Evolutionary conservation across 2,888 invertebrate species (phyloP), one percentile per base, ranked within the genome.

Genomic region (Tetranychus truncatus): DNA sequence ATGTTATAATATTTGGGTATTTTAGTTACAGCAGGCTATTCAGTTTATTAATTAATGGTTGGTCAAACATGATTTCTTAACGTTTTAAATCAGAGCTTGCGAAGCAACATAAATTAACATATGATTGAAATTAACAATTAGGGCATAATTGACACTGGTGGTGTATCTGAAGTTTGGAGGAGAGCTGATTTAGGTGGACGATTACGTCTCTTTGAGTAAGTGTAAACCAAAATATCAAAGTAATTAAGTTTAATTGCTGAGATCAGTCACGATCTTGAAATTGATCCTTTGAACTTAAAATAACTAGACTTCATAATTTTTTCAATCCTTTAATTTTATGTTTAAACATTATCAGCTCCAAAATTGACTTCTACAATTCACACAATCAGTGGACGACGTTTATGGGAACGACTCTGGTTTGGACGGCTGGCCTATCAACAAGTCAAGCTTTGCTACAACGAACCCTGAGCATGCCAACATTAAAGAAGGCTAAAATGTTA

Each of bases 401-500:
- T 9, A 5, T 72, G 34, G 72, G 72, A 6, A 72, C 72, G 15
- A n/a, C 45, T 15, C 20, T 24, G 7, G 46, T 72, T 20, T 72
- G 72, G 72, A 72, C 45, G 45, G 72, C 24, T n/a, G 72, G 72
- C 5, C 20, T 45, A 55, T 73, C 65, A 9, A 66, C 73, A 34
- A 66, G 73, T 73, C 73, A 73, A 24, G 55, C 45, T n/a, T 11
- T 65, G n/a, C n/a, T 73, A 5, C 73, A 73, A 34, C 34, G 73
- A 24, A 73, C 73, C 20, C 55, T 24, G 24, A 73, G 65, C 24
- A 65, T 73, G 66, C 20, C 46, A 73, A 65, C 65, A 20, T 34
- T 73, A 24, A 18, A n/a, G 20, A 55, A 73, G 15, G 73, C 73
- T 55, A 73, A 73, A 73, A 24, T n/a, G 73, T 73, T 55, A 24